Base-by-base conservation (phyloP, 2,888 invertebrate genomes). In the Sminthurinus aureus region DNA sequence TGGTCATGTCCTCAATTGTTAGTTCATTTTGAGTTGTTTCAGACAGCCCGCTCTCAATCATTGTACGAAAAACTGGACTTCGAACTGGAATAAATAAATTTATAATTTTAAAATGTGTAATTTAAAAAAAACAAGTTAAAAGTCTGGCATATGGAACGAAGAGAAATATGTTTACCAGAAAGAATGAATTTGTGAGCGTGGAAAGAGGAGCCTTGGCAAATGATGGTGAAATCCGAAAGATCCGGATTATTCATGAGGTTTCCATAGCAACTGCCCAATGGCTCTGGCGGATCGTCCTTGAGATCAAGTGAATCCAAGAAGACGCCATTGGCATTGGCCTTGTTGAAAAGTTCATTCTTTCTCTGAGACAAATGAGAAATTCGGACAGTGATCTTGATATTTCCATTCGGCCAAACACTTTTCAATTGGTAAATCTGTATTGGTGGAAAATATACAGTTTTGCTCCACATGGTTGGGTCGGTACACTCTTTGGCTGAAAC, bases 121-220 rank as follows among this genome's bases (percentile, higher is more conserved):
- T 9, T 58, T 12, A 12, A 15, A 58, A 58, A 58, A 9, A 12
- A 15, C 15, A 12, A 12, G 58, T 58, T 58, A 58, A 58, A 58
- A 12, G 15, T n/a, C n/a, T n/a, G n/a, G n/a, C n/a, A 58, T 58
- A 58, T 12, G 9, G 15, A 58, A 15, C 58, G 15, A 12, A 58
- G 15, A 58, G 11, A 58, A 58, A 12, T 58, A 58, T 58, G 15
- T n/a, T n/a, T 67, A 67, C 67, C 67, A 6, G 67, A 67, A 11
- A 67, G n/a, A n/a, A 67, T 67, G 67, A 67, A 67, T 67, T 67
- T 67, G 67, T 67, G 67, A 67, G 67, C 67, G n/a, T 13, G n/a
- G n/a, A 67, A 67, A 18, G 12, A 15, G n/a, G 67, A 18, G 6
- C n/a, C 12, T 13, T n/a, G 13, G n/a, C 67, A 67, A 13, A 18